Evolutionary conservation across 2,113 vertebrate genomes (phyloP), one percentile per base, ranked within the genome.

Genomic region (Toxotes chatareus): DNA sequence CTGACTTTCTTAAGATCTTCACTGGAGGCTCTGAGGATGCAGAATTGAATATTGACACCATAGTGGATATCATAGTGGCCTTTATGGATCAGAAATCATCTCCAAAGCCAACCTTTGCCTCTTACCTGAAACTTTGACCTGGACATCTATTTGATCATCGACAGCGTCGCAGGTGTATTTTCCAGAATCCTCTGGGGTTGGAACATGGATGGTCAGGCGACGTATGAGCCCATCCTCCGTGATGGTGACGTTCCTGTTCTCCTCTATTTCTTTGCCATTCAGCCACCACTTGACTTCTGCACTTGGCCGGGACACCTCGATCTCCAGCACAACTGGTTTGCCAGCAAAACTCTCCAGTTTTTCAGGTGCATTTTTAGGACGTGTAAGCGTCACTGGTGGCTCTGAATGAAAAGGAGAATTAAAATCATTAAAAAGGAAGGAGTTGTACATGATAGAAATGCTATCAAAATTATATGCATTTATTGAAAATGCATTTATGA

Each of bases 121-220:
- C 62, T 95, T 86, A 99, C 98, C 96, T 79, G 88, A 87, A 83
- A 99, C 95, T 61, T 96, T 95, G 14, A 99, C 90, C 0, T 93
- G 92, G 89, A 98, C 99, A 76, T 95, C 95, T 74, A 97, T 92
- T 40, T 84, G 83, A 73, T 96, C 95, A 60, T 91, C 85, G 0
- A 66, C 9, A 0, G 95, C 88, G 0, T 95, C 87, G 34, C 98
- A 99, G 61, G 94, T 91, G 21, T 98, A 99, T 83, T 95, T 95
- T 38, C 95, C 95, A 76, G 95, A 95, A 83, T 96, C 91, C 9
- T 78, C 55, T 1, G 74, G 73, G 4, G 66, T 79, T 3, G 94
- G 88, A 16, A 51, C 85, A 36, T 89, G 91, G 63, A 96, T 90
- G 36, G 91, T 95, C 59, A 96, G 82, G 34, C 83, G 92, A 7